Evolutionary conservation across 1,140 invertebrate genomes (phyloP), one percentile per base, ranked within the genome.

Genomic region (Pararge aegeria): DNA sequence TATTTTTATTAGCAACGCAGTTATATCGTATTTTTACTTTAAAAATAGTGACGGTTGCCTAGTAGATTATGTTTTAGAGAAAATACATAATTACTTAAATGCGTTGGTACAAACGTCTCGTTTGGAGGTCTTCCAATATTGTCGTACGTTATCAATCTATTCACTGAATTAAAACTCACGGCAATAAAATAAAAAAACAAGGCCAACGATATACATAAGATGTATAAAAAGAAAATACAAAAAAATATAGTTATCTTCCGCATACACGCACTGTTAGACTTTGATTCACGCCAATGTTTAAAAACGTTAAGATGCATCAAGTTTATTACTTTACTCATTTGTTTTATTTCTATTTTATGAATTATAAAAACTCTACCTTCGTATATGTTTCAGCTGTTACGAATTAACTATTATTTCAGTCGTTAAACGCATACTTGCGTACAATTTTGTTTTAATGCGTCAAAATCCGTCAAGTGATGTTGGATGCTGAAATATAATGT

Each of bases 51-150:
- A 12, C 68, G 51, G 74, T 77, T 70, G 70, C 72, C 70, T 62
- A 69, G 75, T 73, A 72, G 53, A 68, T 34, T 12, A 34, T 34
- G 74, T 81, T 65, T 67, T 75, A 70, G 61, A 80, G 79, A 79
- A 84, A 79, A 82, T 72, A 80, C 74, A 81, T 75, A 83, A 83
- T 87, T 80, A 80, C 74, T 75, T 80, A 83, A 83, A 87, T 68
- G 64, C 65, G 37, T 62, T 68, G 54, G 59, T 68, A 80, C 75
- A 75, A 83, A 69, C 78, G 74, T 80, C 77, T 74, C 63, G 54
- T 70, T 88, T 88, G 85, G 85, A 86, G 58, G 68, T 71, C 80
- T 66, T 88, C 83, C 85, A 88, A 83, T 81, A 70, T 72, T 55
- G 71, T 65, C 57, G 72, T 64, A 67, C 69, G 60, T 73, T 80